Percentiles rank a stretch among this genome's conserved stretches.
phyloP scores from a whole-genome alignment of 1,140 invertebrate genomes.

The Battus philenor region DNA sequence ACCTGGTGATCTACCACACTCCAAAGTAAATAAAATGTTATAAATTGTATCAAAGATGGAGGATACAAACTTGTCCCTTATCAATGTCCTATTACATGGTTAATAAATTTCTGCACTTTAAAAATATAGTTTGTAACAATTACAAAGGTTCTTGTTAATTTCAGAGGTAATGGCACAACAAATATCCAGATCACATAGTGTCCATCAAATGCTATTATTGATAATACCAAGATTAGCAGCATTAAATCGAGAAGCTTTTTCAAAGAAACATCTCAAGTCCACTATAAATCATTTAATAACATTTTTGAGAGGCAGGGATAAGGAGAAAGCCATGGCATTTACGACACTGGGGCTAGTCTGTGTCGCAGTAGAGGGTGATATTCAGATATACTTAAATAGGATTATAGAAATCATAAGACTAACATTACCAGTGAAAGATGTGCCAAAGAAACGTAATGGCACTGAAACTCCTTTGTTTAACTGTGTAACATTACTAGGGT shows the following conservation, averaged over 20 bases:
- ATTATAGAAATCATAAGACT: conserved; percentile 92
- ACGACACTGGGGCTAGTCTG: conserved; percentile 93
- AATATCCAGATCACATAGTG: conserved; percentile 84
- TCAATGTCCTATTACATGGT: too few species aligned
- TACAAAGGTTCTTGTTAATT: too few species aligned
- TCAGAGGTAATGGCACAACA: conserved; percentile 87
- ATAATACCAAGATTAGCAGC: conserved; percentile 95
- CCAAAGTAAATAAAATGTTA: too few species aligned
- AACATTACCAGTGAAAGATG: conserved; percentile 88
- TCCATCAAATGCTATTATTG: conserved; percentile 92
- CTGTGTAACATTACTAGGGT: conserved; percentile 93
- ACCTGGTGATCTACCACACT: too few species aligned
- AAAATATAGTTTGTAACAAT: too few species aligned
- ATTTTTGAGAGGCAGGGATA: conserved; percentile 85
- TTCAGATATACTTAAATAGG: conserved; percentile 86
- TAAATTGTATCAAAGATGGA: too few species aligned
- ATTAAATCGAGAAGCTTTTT: conserved; percentile 90
- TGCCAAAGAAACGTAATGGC: conserved; percentile 82
- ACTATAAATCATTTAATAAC: conserved; percentile 88
- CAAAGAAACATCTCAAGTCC: conserved; percentile 85
- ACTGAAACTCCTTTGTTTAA: conserved; percentile 94
- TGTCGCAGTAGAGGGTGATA: conserved; percentile 89
- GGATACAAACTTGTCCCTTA: too few species aligned
- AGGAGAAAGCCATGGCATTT: conserved; percentile 91
- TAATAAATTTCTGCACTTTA: too few species aligned